A percentile compares a stretch with the other conserved stretches of the same genome.
These are phyloP conservation scores for Chanos chanos DNA, from an alignment of 2,797 vertebrate species.

Conservation along the genomic window DNA sequence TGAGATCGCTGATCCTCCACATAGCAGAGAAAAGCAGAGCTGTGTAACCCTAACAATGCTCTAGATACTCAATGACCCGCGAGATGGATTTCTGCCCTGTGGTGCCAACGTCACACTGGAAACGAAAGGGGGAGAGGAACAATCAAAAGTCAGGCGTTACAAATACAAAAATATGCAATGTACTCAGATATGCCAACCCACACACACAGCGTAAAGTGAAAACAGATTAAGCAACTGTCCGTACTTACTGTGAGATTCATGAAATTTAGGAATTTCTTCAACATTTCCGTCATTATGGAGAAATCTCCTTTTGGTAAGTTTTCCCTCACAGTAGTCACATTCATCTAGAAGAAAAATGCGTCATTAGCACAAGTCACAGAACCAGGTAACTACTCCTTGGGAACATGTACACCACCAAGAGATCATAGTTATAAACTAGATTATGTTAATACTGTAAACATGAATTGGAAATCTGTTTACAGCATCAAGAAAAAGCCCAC, in stretches of 20 bases:
- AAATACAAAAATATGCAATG: neutral
- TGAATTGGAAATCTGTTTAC: no score
- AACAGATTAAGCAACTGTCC: neutral
- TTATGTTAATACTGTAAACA: neutral
- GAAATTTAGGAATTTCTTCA: constrained; percentile 98
- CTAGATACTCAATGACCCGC: constrained; percentile 96
- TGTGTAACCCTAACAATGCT: constrained; percentile 85
- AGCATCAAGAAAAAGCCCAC: no score
- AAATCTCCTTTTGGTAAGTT: constrained; percentile 95
- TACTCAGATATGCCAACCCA: neutral
- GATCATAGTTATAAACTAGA: neutral
- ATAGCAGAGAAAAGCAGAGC: constrained; percentile 7
- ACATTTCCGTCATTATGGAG: constrained; percentile 98
- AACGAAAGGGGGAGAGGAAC: neutral
- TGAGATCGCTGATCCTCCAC: no score
- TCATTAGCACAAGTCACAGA: neutral
- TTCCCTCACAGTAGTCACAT: constrained; percentile 95
- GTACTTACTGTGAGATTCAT: constrained; percentile 98
- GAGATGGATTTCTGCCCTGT: constrained; percentile 98
- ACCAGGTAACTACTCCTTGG: neutral
- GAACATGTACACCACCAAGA: neutral
- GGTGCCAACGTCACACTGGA: constrained; percentile 94
- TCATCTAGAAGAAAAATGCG: constrained; percentile 72
- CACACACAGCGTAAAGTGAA: neutral
- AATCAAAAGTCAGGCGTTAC: neutral